Base-by-base conservation (phyloP, 2,888 invertebrate genomes). In the Leptinotarsa tumamoca region DNA sequence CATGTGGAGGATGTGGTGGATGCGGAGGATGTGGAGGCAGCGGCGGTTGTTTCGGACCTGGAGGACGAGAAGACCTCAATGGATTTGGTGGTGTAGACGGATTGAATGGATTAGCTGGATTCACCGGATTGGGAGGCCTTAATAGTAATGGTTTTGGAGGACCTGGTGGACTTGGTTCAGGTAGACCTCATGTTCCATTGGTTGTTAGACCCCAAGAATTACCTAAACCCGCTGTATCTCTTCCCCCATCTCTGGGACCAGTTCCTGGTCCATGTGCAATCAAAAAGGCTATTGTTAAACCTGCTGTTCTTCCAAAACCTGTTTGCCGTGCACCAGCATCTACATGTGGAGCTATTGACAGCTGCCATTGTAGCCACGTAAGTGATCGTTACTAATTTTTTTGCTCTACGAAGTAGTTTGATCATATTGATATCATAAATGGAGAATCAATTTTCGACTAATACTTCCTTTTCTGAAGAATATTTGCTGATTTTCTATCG, bases 251-350 rank as follows among this genome's bases (percentile, higher is more conserved):
- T 71, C 72, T 85, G 33, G 80, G 80, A 67, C 86, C 87, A 4
- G 77, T 86, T 2, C 82, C 84, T 4, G 85, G 86, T 67, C 83
- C 86, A 4, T 87, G 87, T 77, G 82, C 82, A 17, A 83, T 85
- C 78, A 84, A 82, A 63, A 84, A 83, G 71, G 84, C 85, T 58
- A 85, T 88, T 49, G 87, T 88, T 0, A 85, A 85, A 63, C 88
- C 88, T 4, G 88, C 88, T 4, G 71, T 85, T 4, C 80, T 87
- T 21, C 87, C 88, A 3, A 84, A 82, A 79, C 87, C 87, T 18
- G 78, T 80, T 1, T 87, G 85, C 72, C 67, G 63, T 17, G 33
- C 67, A 18, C 68, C 52, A 3, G 27, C 3, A 15, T 50, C 70
- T 61, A 21, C 49, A 49, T 70, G 14, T 15, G 56, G 27, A 21